Percentiles rank a stretch among this genome's conserved stretches.
phyloP scores from a whole-genome alignment of 2,797 vertebrate species.

The Danio albolineatus region DNA sequence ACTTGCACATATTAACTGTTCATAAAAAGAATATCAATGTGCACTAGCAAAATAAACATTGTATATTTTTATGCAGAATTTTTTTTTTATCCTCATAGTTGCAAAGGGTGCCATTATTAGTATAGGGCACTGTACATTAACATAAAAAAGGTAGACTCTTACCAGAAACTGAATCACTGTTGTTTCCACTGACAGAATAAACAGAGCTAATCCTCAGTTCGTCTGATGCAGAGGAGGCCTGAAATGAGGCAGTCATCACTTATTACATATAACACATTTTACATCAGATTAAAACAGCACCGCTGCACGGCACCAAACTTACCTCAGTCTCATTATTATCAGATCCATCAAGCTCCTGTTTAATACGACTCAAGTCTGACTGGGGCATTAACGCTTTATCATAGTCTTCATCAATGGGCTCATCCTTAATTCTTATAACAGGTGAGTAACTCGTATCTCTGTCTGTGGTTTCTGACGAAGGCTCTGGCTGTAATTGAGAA shows the following conservation, averaged over 20 bases:
- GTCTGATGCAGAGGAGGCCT: conserved; percentile 78
- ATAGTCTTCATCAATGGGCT: conserved; percentile 97
- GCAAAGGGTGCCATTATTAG: no score
- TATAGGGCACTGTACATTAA: no score
- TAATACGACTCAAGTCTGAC: conserved; percentile 82
- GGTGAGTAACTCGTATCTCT: conserved; percentile 37
- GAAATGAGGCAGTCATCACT: conserved; percentile 42
- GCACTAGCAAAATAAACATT: no score
- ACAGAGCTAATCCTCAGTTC: conserved; percentile 94
- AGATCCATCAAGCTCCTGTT: conserved; percentile 90
- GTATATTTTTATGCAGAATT: no score
- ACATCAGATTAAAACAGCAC: background rate
- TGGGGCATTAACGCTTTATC: conserved; percentile 91
- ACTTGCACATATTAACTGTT: no score
- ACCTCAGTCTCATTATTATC: conserved; percentile 84
- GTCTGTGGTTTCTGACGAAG: background rate
- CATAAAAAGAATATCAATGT: no score
- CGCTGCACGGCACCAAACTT: background rate
- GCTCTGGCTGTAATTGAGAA: background rate
- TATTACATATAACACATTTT: background rate
- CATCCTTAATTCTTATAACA: conserved; percentile 92
- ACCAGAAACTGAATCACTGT: conserved; percentile 70
- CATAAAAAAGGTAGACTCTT: conserved; percentile 35
- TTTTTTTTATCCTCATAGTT: no score
- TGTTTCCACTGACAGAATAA: conserved; percentile 77